Base-by-base conservation (phyloP, 2,113 vertebrate genomes). In the Chaenogobius annularis region DNA sequence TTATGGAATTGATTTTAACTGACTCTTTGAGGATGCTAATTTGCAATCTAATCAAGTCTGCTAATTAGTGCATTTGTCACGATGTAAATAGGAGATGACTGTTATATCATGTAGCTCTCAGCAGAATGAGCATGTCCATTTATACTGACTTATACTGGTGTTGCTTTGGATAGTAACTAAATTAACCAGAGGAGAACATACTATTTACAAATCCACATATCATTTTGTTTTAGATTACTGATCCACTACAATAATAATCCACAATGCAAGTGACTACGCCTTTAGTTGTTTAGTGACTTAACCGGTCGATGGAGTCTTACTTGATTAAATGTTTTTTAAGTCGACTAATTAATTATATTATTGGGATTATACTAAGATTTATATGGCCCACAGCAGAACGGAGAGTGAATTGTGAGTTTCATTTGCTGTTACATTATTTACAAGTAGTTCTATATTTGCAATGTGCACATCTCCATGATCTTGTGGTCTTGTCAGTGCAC, bases 41-140 rank as follows among this genome's bases (percentile, higher is more conserved):
- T 63, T 19, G 37, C 35, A 40, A 63, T 35, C 35, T 63, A 40
- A 63, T 63, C 61, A 40, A 20, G 61, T 40, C 61, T 63, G 17
- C 61, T 63, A 63, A 63, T 63, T 63, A 19, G 61, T 63, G 15
- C 19, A 63, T 63, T 63, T 63, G 31, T 63, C 35, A 63, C 35
- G 43, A 43, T 63, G 61, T 63, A 63, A 63, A 63, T 63, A 40
- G 15, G 37, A 63, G 9, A 40, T 63, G 61, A 63, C 61, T 63
- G 37, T 4, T n/a, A 63, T 63, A 63, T n/a, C 31, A 63, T 37
- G 14, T 10, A 40, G 61, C 17, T 63, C 15, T 17, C 19, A 40
- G 17, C 31, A 5, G 35, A 63, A n/a, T n/a, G 31, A 12, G 61
- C 35, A 0, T 11, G 55, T 26, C 22, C 31, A 43, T 40, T 63